phyloP scores from a whole-genome alignment of 2,113 vertebrate species.

The Dipodomys stephensi region DNA sequence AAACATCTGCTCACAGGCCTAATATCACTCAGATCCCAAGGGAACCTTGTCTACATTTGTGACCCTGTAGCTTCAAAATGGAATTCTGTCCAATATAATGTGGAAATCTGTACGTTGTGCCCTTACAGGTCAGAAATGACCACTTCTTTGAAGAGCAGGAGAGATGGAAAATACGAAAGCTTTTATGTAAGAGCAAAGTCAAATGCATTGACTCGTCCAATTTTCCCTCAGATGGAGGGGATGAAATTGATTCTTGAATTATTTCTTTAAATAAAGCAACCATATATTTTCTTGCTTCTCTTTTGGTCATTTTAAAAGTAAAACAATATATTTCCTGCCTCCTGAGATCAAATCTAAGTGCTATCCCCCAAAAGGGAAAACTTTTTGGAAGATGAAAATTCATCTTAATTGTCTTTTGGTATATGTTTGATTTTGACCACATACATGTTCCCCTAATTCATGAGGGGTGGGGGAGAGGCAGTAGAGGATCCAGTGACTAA shows the following conservation, averaged over 20 bases:
- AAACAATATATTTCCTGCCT: neutral
- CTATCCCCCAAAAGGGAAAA: too few species aligned
- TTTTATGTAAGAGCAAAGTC: neutral
- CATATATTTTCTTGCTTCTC: neutral
- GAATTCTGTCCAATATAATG: slow-evolving; percentile 4
- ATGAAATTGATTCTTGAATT: neutral
- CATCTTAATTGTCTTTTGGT: neutral
- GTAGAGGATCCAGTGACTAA: neutral
- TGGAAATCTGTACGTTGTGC: neutral
- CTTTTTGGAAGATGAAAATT: slow-evolving; percentile 16
- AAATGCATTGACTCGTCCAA: neutral
- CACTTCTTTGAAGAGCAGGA: neutral
- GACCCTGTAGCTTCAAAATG: neutral
- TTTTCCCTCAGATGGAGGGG: neutral
- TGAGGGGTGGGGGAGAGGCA: neutral
- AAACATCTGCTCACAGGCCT: neutral
- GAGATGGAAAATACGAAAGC: neutral
- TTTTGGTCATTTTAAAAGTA: neutral
- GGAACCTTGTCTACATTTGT: neutral
- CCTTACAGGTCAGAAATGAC: neutral
- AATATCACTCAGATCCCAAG: neutral
- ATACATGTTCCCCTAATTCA: neutral
- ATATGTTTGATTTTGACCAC: slow-evolving; percentile 33
- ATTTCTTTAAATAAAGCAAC: slow-evolving; percentile 5
- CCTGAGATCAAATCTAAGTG: too few species aligned